A percentile compares a stretch with the other conserved stretches of the same genome.
These are phyloP conservation scores for Pteropus alecto DNA, from an alignment of 2,113 vertebrate genomes.

Conservation along the genomic window DNA sequence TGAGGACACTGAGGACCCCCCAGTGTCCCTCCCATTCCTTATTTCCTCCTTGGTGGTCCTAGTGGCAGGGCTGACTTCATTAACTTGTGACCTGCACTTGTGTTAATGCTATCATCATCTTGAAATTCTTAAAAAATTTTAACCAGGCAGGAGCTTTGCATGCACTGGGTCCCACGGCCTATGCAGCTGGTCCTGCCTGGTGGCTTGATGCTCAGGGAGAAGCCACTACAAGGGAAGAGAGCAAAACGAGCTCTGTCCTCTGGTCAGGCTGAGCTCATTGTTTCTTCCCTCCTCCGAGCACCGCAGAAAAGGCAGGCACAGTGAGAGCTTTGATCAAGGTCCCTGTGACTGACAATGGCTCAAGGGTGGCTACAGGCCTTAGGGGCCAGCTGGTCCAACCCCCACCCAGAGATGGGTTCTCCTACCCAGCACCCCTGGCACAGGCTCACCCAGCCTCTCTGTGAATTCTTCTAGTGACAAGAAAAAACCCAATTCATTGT, in stretches of 20 bases:
- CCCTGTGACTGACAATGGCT: background rate
- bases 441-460: background rate
- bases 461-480: conserved; percentile 38
- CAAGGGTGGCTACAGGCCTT: background rate
- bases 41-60: background rate
- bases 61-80: background rate
- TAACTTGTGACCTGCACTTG: background rate
- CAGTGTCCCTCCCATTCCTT: background rate
- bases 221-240: background rate
- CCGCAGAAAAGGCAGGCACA: background rate
- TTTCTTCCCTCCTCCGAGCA: background rate
- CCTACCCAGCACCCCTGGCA: conserved; percentile 9
- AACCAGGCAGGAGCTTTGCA: background rate
- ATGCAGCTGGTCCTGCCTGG: background rate
- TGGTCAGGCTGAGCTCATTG: background rate
- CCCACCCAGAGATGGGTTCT: background rate
- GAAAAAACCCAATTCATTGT: background rate
- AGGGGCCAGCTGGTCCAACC: background rate
- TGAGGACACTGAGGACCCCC: background rate
- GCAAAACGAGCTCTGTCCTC: background rate
- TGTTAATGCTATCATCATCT: no score
- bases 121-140: background rate
- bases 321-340: background rate
- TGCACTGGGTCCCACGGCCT: background rate
- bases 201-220: background rate